Conservation (phyloP, 2,113 vertebrate species). For the Phaethornis superciliosus region DNA sequence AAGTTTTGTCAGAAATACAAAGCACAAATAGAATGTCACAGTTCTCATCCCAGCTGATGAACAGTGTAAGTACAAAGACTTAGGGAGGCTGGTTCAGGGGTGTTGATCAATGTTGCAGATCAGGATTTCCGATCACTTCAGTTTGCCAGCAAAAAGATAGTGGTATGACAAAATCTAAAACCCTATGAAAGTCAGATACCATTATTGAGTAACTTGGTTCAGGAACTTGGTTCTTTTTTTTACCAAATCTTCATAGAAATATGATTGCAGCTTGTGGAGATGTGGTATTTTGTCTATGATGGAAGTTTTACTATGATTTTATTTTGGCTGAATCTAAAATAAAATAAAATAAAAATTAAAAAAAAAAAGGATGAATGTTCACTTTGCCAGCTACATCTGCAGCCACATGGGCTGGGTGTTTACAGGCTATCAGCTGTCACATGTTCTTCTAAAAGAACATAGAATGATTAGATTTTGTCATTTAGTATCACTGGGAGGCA, state of each 20-base stretch:
- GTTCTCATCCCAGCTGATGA: neutral
- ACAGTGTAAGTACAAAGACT: neutral
- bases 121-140: neutral
- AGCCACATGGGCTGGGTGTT: fast-evolving
- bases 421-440: neutral
- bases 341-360: no score
- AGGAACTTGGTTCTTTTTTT: no score
- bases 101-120: fast-evolving
- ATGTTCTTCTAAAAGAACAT: neutral
- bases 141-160: neutral
- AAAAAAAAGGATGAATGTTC: neutral
- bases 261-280: neutral
- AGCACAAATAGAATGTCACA: neutral
- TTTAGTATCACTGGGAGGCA: neutral
- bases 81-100: neutral
- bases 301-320: neutral
- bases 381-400: neutral
- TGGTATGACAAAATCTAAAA: neutral
- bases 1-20: neutral
- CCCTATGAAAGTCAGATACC: neutral
- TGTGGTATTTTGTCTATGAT: neutral
- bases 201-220: neutral
- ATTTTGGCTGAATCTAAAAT: neutral
- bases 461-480: neutral
- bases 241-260: no score